Percentiles rank a stretch among this genome's conserved stretches.
Conservation (phyloP, 2,113 vertebrate species). For the Cyanoramphus novaezelandiae region DNA sequence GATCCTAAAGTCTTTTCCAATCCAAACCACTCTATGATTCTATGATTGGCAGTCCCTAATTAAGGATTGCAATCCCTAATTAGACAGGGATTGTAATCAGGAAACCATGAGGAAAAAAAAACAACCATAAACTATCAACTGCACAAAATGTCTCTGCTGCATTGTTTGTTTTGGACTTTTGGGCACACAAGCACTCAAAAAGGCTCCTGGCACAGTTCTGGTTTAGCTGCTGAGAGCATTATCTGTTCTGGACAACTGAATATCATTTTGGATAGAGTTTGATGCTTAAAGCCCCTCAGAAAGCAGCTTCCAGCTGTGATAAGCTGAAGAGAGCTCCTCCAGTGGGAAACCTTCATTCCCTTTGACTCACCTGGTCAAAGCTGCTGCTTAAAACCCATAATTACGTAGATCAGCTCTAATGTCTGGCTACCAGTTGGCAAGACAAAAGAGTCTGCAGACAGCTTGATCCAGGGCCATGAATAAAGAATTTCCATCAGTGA, state of each 20-base stretch:
- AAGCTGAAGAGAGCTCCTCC: neutral
- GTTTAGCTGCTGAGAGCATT: neutral
- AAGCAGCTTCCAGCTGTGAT: neutral
- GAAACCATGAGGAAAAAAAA: neutral
- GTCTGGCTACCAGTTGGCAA: neutral
- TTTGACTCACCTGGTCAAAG: neutral
- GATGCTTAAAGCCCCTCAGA: neutral
- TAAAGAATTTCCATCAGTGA: neutral
- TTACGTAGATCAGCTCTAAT: neutral
- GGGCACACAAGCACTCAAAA: neutral
- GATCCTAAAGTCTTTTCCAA: neutral
- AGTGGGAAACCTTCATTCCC: neutral
- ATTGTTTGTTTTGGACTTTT: neutral
- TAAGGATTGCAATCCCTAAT: neutral
- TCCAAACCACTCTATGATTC: neutral
- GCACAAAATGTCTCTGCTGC: neutral
- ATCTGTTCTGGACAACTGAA: neutral
- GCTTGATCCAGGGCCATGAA: neutral
- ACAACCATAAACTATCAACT: neutral
- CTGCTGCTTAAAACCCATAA: neutral
- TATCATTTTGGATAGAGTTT: neutral
- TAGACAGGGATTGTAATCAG: neutral
- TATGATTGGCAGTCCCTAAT: neutral
- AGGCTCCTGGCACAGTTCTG: neutral
- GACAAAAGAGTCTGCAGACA: neutral